Conservation (phyloP, 1,140 invertebrate species). For the Lasioglossum baleicum region DNA sequence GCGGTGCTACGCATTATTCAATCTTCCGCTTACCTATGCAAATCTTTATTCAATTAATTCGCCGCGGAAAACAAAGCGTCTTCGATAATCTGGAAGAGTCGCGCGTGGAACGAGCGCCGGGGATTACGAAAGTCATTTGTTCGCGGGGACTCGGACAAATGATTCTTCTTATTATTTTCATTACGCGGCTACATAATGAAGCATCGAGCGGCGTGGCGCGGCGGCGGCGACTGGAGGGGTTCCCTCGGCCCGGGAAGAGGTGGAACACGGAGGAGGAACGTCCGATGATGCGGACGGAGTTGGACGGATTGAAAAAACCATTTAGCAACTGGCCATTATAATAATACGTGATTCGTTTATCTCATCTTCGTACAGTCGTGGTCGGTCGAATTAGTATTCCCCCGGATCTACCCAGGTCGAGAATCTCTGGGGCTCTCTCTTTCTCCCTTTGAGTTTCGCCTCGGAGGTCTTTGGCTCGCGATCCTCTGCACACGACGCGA, state of each 20-base stretch:
- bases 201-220: constrained; percentile 68
- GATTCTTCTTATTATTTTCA: constrained; percentile 78
- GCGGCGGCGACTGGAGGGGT: constrained; percentile 10
- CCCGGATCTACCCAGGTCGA: constrained; percentile 17
- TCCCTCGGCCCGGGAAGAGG: constrained; percentile 49
- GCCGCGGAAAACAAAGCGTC: background rate
- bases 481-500: background rate
- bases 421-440: background rate
- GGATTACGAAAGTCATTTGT: background rate
- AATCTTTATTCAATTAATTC: background rate
- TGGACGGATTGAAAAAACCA: constrained; percentile 79
- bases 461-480: constrained; percentile 11
- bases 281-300: constrained; percentile 58
- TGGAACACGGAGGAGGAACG: constrained; percentile 8
- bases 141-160: constrained; percentile 68
- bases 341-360: constrained; percentile 81
- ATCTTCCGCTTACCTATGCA: constrained; percentile 16
- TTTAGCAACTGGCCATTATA: constrained; percentile 81
- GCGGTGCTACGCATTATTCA: too few relatives aligned
- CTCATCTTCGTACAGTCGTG: constrained; percentile 62
- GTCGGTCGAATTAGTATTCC: constrained; percentile 43
- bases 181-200: constrained; percentile 77
- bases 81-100: constrained; percentile 19
- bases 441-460: background rate
- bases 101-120: constrained; percentile 5